Evolutionary conservation across 2,797 vertebrate species (phyloP).

Genomic region (Sparus aurata): DNA sequence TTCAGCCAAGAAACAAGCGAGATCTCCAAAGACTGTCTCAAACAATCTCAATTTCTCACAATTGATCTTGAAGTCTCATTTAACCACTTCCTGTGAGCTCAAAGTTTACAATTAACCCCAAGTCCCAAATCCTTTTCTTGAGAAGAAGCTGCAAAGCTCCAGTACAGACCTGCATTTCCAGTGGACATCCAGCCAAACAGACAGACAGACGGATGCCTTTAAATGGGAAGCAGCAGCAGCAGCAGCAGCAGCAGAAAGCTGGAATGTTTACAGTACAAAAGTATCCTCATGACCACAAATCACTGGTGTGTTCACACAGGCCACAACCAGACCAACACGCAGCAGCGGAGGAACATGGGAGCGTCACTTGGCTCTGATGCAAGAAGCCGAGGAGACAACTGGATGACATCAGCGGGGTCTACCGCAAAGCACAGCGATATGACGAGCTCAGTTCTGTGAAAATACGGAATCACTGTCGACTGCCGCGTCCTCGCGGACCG

Average conservation of each 20-base stretch:
- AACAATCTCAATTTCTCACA: too few species aligned
- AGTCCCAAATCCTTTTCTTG: not conserved
- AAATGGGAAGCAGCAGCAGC: constrained; percentile 62
- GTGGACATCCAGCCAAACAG: constrained; percentile 33
- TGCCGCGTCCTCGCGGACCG: constrained; percentile 14
- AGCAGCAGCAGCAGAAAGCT: constrained; percentile 34
- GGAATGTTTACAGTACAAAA: constrained; percentile 64
- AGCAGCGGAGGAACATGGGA: constrained; percentile 32
- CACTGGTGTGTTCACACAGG: constrained; percentile 51
- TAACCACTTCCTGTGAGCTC: not conserved
- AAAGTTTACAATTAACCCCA: too few species aligned
- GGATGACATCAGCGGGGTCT: constrained; percentile 60
- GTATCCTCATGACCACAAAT: constrained; percentile 60
- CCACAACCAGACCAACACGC: constrained; percentile 46
- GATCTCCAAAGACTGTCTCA: too few species aligned
- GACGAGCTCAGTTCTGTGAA: constrained; percentile 19
- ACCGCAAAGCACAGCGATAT: constrained; percentile 47
- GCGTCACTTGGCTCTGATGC: constrained; percentile 50
- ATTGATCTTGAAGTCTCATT: not conserved
- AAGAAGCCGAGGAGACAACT: constrained; percentile 48
- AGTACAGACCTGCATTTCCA: constrained; percentile 17
- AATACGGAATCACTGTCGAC: constrained; percentile 19
- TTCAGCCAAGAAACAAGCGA: too few species aligned
- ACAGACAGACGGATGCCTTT: constrained; percentile 42
- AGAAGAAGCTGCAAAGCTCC: constrained; percentile 12